Conservation (phyloP, 2,888 invertebrate species). For the Drosophila histrio region DNA sequence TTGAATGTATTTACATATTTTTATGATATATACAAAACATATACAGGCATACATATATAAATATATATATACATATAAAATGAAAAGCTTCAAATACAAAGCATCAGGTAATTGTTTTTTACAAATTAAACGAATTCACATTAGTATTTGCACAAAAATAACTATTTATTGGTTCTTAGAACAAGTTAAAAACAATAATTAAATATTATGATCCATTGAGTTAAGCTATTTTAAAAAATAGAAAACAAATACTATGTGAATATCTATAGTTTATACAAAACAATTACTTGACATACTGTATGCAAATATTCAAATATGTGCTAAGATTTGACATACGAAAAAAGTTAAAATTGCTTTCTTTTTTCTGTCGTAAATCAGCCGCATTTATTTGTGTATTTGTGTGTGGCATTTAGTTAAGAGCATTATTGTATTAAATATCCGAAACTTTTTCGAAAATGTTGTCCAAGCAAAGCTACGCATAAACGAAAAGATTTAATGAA, state of each 20-base stretch:
- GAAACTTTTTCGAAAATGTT: slow-evolving; percentile 36
- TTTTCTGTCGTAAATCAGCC: background rate
- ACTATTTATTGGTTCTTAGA: too few relatives aligned
- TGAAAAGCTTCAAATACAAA: slow-evolving; percentile 5
- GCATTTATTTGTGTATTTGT: slow-evolving; percentile 22
- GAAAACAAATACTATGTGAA: background rate
- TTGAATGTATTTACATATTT: slow-evolving; percentile 49
- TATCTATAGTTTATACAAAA: background rate
- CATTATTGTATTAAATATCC: slow-evolving; percentile 21
- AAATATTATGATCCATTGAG: too few relatives aligned
- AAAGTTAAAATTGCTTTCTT: background rate
- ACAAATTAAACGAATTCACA: too few relatives aligned
- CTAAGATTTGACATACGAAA: background rate
- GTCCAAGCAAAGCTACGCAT: slow-evolving; percentile 57
- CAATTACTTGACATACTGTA: background rate
- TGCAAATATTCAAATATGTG: slow-evolving; percentile 21
- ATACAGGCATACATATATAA: slow-evolving; percentile 44
- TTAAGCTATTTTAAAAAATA: background rate
- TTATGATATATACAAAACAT: slow-evolving; percentile 49
- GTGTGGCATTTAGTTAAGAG: slow-evolving; percentile 10
- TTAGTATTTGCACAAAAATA: too few relatives aligned
- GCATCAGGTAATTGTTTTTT: background rate
- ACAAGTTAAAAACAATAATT: too few relatives aligned
- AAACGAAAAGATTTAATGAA: slow-evolving; percentile 15
- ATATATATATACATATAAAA: background rate